These are phyloP conservation scores for Brachyhypopomus gauderio DNA, from an alignment of 2,113 vertebrate genomes.

Conservation along the genomic window DNA sequence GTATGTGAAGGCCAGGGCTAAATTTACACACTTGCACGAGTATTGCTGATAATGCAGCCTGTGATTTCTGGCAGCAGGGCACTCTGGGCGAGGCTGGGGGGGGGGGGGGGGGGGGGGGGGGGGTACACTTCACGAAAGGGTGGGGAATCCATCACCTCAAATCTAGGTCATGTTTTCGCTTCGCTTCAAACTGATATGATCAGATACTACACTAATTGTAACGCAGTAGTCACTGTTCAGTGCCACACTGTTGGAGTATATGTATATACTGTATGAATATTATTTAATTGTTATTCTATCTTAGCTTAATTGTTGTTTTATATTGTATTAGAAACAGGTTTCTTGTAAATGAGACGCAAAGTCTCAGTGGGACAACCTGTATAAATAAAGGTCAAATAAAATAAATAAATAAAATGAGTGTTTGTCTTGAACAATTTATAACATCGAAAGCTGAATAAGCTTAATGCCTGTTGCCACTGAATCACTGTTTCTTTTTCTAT, in stretches of 20 bases:
- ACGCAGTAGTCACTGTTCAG: not conserved
- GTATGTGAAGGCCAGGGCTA: slow-evolving; percentile 27
- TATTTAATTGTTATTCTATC: no score
- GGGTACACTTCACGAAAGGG: slow-evolving; percentile 24
- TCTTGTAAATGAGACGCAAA: no score
- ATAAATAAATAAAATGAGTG: no score
- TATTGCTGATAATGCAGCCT: slow-evolving; percentile 20
- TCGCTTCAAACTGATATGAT: not conserved
- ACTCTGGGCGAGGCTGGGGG: not conserved
- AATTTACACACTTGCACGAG: slow-evolving; percentile 44
- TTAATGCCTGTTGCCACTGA: not conserved
- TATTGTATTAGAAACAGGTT: no score
- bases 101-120: no score
- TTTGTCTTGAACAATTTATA: no score
- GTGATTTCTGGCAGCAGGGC: slow-evolving; percentile 37
- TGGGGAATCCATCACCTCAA: not conserved
- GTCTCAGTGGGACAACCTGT: no score
- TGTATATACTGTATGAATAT: no score
- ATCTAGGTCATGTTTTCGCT: slow-evolving; percentile 11
- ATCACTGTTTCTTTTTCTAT: slow-evolving; percentile 10
- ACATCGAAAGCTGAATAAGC: not conserved
- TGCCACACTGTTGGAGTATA: no score
- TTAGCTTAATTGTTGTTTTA: no score
- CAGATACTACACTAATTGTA: not conserved
- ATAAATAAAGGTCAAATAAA: no score